phyloP scores from a whole-genome alignment of 2,888 invertebrate genomes.

The Camptogramma bilineatum region DNA sequence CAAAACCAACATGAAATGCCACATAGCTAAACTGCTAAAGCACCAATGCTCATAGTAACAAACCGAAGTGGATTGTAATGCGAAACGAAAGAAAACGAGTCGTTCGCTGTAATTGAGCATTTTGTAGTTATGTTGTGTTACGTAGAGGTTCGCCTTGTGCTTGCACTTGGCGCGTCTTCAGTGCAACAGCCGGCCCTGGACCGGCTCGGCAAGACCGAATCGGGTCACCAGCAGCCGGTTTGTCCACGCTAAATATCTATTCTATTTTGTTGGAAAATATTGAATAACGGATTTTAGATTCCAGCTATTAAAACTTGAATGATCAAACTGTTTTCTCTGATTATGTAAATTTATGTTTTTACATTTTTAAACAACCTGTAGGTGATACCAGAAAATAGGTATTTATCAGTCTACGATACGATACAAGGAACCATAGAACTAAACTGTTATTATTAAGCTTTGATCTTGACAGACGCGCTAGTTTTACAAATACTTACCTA shows the following conservation, averaged over 20 bases:
- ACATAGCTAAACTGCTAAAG: neutral
- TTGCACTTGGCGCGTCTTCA: conserved; percentile 66
- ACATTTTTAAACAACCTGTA: neutral
- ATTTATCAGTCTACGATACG: no score
- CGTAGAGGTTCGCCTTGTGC: conserved; percentile 50
- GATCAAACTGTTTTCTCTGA: neutral
- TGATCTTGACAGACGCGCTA: no score
- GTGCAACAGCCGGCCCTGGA: conserved; percentile 70
- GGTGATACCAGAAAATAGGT: neutral
- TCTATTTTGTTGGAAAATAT: conserved; percentile 25
- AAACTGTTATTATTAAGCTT: no score
- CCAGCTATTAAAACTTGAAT: conserved; percentile 4
- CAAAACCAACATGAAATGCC: neutral
- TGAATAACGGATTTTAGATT: conserved; percentile 30
- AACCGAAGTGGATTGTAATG: conserved; percentile 22
- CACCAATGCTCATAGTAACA: neutral
- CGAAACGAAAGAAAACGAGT: conserved; percentile 38
- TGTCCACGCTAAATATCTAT: conserved; percentile 25
- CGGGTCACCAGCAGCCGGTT: conserved; percentile 44
- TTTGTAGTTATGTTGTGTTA: conserved; percentile 67
- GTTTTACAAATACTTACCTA: no score
- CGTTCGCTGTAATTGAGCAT: conserved; percentile 38
- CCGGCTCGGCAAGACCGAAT: conserved; percentile 32
- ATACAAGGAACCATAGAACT: no score
- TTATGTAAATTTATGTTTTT: conserved; percentile 1